A percentile compares a stretch with the other conserved stretches of the same genome.
Evolutionary conservation across 1,140 invertebrate species (phyloP).

Genomic region (Nixonia krombeini): DNA sequence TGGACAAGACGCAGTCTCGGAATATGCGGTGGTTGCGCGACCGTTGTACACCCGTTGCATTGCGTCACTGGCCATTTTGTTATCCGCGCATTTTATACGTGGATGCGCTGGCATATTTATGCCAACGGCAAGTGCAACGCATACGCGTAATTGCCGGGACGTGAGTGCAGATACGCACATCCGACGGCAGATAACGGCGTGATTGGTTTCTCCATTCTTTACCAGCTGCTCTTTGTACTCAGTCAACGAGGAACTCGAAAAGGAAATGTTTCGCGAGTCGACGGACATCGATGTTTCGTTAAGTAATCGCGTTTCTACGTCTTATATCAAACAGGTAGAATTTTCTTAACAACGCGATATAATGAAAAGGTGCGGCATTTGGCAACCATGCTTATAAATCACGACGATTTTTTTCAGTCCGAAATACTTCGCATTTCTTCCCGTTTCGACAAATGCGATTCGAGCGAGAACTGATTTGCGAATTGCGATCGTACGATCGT

Average conservation of each 20-base stretch:
- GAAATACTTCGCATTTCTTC: too few relatives aligned
- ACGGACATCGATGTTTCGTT: neutral
- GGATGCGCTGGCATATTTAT: constrained; percentile 22
- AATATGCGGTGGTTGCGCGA: too few relatives aligned
- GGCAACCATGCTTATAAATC: too few relatives aligned
- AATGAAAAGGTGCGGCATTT: too few relatives aligned
- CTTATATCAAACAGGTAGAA: neutral
- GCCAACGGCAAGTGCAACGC: constrained; percentile 26
- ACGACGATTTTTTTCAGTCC: too few relatives aligned
- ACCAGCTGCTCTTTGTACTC: too few relatives aligned
- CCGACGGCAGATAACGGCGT: constrained; percentile 14
- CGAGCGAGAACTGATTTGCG: too few relatives aligned
- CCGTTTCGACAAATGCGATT: too few relatives aligned
- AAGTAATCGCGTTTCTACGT: constrained; percentile 5
- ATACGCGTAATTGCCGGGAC: constrained; percentile 19
- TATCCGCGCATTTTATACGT: constrained; percentile 17
- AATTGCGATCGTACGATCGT: too few relatives aligned
- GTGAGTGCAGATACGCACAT: constrained; percentile 13
- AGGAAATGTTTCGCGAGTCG: neutral
- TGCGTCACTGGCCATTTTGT: constrained; percentile 29
- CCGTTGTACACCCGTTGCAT: neutral
- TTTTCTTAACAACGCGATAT: too few relatives aligned
- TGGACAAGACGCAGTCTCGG: too few relatives aligned
- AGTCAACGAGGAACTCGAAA: constrained; percentile 6
- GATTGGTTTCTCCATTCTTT: constrained; percentile 20